phyloP scores from a whole-genome alignment of 2,797 vertebrate species.

The Chiloscyllium punctatum region DNA sequence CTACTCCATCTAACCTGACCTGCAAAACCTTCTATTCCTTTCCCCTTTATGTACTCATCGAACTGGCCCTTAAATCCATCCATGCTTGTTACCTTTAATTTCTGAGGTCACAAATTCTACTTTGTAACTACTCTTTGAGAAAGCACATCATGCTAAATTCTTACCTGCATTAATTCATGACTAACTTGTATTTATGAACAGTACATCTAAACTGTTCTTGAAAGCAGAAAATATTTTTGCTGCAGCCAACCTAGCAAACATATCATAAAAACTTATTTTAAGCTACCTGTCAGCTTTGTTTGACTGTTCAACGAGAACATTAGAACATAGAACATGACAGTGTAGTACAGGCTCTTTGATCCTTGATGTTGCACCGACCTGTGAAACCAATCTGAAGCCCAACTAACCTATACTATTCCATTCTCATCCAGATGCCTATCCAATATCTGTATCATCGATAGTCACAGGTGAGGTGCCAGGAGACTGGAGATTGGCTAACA shows the following conservation, averaged over 20 bases:
- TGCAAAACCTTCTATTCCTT: neutral
- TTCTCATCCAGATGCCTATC: too few relatives aligned
- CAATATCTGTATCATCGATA: too few relatives aligned
- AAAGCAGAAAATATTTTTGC: neutral
- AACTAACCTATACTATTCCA: too few relatives aligned
- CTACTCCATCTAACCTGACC: neutral
- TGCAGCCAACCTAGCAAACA: neutral
- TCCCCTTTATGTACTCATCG: neutral
- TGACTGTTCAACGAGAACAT: neutral
- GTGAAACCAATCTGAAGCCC: too few relatives aligned
- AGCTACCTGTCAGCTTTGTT: neutral
- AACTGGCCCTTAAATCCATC: neutral
- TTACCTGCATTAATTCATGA: neutral
- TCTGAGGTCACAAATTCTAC: neutral
- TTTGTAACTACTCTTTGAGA: neutral
- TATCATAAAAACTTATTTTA: neutral
- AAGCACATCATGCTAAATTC: neutral
- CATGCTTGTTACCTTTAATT: neutral
- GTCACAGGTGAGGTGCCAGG: too few relatives aligned
- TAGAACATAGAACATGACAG: too few relatives aligned
- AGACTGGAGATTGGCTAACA: too few relatives aligned
- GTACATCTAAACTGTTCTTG: neutral
- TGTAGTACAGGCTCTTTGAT: too few relatives aligned
- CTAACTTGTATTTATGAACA: neutral
- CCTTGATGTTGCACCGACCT: too few relatives aligned